Evolutionary conservation across 2,113 vertebrate species (phyloP), one percentile per base, ranked within the genome.

Genomic region (Apteryx mantelli): DNA sequence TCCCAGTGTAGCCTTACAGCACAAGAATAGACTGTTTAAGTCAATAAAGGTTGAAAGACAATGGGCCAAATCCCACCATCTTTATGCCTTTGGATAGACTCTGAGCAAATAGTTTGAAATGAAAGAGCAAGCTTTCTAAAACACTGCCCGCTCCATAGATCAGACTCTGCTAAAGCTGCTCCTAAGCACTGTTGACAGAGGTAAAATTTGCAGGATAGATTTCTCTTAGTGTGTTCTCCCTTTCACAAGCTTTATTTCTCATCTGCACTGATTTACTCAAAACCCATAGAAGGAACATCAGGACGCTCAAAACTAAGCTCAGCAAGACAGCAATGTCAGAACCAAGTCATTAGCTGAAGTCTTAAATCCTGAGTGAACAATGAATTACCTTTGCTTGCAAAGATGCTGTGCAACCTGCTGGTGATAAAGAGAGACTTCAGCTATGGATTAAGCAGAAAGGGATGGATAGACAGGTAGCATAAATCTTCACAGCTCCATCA

Each of bases 321-420:
- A 11, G 42, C 4, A 21, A 88, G 86, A 74, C 34, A 53, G 55
- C 34, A 55, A 18, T 9, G 50, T 52, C 44, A 86, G 36, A 82
- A 50, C 18, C 36, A n/a, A 85, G 42, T 40, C 86, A 34, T 69
- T n/a, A 88, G 74, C 85, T 81, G 12, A 8, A 28, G n/a, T 25
- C 60, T 90, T 25, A 40, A 74, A 92, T 34, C 55, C 86, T 16
- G 64, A 15, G 42, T 0, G 5, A 38, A 26, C 46, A 8, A 26
- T 6, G 68, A 73, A 36, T 42, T 13, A 4, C 15, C 7, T 5
- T 19, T 48, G 4, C 22, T 50, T 14, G 8, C 22, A 34, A 44
- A 69, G 74, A 20, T 53, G 24, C 68, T 26, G 18, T 7, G 5
- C 7, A n/a, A 5, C 6, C 32, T 2, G 1, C n/a, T 0, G 16